These are phyloP conservation scores for Isichthys henryi DNA, from an alignment of 2,113 vertebrate species.

Conservation along the genomic window DNA sequence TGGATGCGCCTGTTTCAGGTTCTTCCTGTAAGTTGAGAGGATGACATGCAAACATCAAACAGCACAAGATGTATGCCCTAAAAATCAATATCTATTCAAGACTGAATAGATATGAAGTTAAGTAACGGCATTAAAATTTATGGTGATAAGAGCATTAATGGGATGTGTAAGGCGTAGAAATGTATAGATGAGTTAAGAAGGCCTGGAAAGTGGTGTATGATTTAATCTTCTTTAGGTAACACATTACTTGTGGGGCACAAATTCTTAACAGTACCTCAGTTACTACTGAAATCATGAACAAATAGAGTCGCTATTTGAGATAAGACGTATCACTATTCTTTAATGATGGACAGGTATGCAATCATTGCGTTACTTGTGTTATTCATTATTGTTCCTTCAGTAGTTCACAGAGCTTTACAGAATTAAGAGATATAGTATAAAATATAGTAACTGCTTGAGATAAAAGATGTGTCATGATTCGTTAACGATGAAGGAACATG, in stretches of 20 bases:
- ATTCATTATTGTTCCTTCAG: neutral
- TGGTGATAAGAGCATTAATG: neutral
- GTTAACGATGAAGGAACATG: neutral
- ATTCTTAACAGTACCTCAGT: neutral
- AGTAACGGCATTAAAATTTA: neutral
- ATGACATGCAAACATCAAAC: neutral
- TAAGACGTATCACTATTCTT: neutral
- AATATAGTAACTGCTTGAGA: neutral
- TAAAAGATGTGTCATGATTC: neutral
- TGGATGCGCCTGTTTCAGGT: slow-evolving; percentile 80
- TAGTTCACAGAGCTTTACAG: neutral
- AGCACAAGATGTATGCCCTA: neutral
- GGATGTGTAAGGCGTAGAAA: neutral
- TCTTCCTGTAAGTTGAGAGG: slow-evolving; percentile 70
- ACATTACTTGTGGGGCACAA: neutral
- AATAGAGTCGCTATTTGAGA: neutral
- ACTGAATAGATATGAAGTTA: neutral
- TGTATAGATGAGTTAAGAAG: neutral
- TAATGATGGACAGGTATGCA: neutral
- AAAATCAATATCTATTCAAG: neutral
- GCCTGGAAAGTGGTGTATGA: neutral
- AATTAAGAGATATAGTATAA: neutral
- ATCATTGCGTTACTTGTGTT: neutral
- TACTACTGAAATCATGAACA: neutral
- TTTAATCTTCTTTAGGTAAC: neutral